phyloP scores from a whole-genome alignment of 2,797 vertebrate species.

The Pseudochirops cupreus region DNA sequence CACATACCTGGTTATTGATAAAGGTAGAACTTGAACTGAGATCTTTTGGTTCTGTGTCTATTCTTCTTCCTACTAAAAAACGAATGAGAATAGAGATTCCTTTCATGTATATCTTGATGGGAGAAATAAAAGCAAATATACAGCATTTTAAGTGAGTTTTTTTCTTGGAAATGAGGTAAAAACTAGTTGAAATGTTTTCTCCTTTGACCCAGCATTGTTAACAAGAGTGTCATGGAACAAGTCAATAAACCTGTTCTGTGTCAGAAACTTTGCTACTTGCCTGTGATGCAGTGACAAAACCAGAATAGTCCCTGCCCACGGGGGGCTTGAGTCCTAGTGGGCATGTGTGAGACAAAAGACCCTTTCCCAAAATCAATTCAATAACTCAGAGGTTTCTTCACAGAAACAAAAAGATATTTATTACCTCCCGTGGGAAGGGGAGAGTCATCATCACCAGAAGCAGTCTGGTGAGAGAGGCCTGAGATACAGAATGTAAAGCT shows the following conservation, averaged over 20 bases:
- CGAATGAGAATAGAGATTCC: background rate
- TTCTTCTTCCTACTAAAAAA: background rate
- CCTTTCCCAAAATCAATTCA: too few relatives aligned
- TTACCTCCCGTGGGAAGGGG: too few relatives aligned
- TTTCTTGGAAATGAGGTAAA: background rate
- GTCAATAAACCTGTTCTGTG: background rate
- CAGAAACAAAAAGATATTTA: too few relatives aligned
- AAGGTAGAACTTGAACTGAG: background rate
- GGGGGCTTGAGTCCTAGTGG: background rate
- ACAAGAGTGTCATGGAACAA: background rate
- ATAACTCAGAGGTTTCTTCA: too few relatives aligned
- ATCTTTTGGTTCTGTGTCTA: background rate
- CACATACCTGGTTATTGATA: background rate
- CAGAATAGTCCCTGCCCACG: background rate
- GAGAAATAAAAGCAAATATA: slow-evolving; percentile 9
- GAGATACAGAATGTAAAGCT: too few relatives aligned
- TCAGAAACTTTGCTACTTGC: background rate
- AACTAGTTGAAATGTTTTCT: background rate
- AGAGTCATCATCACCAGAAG: too few relatives aligned
- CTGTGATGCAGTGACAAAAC: background rate
- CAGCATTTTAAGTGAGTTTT: slow-evolving; percentile 6
- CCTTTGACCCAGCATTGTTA: background rate
- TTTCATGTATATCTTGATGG: background rate
- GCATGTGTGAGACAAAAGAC: too few relatives aligned
- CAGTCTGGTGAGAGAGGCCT: too few relatives aligned